Percentiles rank a stretch among this genome's conserved stretches.
Evolutionary conservation across 2,113 vertebrate genomes (phyloP).

Genomic region (Plestiodon gilberti): DNA sequence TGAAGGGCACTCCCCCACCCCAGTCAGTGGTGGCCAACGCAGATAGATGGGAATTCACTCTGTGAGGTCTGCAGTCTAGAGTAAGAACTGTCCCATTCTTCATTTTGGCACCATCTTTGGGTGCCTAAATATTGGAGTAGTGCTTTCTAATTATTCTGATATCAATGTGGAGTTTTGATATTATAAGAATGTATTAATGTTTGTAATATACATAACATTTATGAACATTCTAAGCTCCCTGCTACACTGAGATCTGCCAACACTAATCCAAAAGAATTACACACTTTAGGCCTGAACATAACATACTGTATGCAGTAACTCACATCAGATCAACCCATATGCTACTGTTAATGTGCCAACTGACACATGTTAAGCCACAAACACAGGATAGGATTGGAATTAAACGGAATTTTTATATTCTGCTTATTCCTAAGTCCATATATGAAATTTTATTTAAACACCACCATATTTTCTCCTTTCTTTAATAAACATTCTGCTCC

Average conservation of each 20-base stretch:
- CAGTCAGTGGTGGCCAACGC: too few relatives aligned
- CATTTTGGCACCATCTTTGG: neutral
- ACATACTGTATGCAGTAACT: conserved; percentile 77
- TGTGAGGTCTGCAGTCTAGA: too few relatives aligned
- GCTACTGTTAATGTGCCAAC: conserved; percentile 77
- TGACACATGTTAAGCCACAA: conserved; percentile 79
- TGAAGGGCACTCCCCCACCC: too few relatives aligned
- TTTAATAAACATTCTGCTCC: conserved; percentile 40
- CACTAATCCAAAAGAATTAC: conserved; percentile 78
- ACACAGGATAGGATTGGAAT: conserved; percentile 71
- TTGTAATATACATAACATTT: conserved; percentile 65
- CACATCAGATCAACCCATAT: conserved; percentile 78
- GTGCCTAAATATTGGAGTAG: neutral
- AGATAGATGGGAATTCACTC: too few relatives aligned
- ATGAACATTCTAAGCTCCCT: conserved; percentile 72
- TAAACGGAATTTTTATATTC: conserved; percentile 66
- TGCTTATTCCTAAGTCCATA: conserved; percentile 57
- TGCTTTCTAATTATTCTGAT: conserved; percentile 10
- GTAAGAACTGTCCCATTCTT: too few relatives aligned
- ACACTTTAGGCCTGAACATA: conserved; percentile 77
- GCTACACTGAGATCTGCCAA: conserved; percentile 73
- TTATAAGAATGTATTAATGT: conserved; percentile 1
- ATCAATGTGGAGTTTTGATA: neutral
- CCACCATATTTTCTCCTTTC: conserved; percentile 37
- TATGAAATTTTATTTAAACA: conserved; percentile 59